Evolutionary conservation across 2,113 vertebrate genomes (phyloP), one percentile per base, ranked within the genome.

Genomic region (Nymphicus hollandicus): DNA sequence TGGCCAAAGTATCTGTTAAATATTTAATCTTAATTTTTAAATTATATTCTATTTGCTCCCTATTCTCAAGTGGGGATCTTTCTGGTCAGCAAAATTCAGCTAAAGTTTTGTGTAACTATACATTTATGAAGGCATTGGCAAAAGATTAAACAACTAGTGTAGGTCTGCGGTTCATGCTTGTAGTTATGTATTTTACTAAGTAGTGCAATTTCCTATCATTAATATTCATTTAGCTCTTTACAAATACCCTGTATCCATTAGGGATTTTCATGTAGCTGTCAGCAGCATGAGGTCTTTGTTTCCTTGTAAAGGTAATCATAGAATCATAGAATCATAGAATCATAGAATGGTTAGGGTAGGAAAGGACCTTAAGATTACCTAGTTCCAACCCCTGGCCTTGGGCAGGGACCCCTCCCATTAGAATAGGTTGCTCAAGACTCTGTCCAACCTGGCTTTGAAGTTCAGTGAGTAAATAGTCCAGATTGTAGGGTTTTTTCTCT

Each of bases 141-240:
- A 49, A 86, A 95, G 81, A 49, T 19, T n/a, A 58, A 86, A 66
- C 18, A 63, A 29, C 10, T 55, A 31, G 50, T 46, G 7, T 60
- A 55, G 24, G 20, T 71, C 78, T 89, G 43, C 60, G 12, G 56
- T 89, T 88, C 47, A 53, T 72, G 81, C 82, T 91, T 93, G 41
- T 15, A 65, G 63, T 47, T 93, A 85, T 41, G 58, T 72, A 82
- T 66, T 91, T 89, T 95, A 74, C 47, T 72, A 95, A 91, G 49
- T 16, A 69, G 23, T 88, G 39, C 61, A 69, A 47, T 88, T 89
- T 87, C 56, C 71, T 13, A 25, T 72, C 31, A 89, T 91, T 72
- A 91, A 82, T 95, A 91, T 86, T 93, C 8, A 89, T 89, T 91
- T 52, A 76, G 12, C 44, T 85, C 58, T 41, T 82, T 85, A 81